Evolutionary conservation across 1,140 invertebrate species (phyloP), one percentile per base, ranked within the genome.

Genomic region (Eulimnadia texana): DNA sequence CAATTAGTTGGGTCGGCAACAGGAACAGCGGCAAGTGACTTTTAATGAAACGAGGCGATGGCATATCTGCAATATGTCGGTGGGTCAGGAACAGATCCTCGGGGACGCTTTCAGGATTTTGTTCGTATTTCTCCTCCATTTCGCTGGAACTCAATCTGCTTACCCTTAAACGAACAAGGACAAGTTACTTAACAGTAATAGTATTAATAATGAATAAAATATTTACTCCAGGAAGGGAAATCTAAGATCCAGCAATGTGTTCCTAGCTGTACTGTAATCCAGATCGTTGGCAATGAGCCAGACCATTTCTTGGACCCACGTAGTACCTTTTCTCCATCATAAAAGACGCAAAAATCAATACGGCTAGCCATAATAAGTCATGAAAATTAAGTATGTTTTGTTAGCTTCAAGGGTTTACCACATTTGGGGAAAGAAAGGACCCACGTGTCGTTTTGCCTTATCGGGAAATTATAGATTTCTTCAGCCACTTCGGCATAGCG

Each of bases 291-390:
- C 83, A 25, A 93, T 81, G 20, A 90, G 77, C 88, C 88, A 93
- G 2, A 87, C 78, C 81, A 92, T 88, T 75, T 93, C 89, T 71
- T 90, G 88, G 3, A 82, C 79, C 88, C 88, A 92, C 2, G 90
- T 90, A 49, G 88, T 91, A 25, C 89, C 90, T 86, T n/a, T n/a
- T n/a, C n/a, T n/a, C n/a, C n/a, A n/a, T 19, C 0, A 28, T 28
- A 57, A 9, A 42, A 42, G 33, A 9, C 6, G 33, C 6, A 42
- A 42, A 16, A 42, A 42, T 42, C 6, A 42, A 42, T 42, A 42
- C 6, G n/a, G n/a, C n/a, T n/a, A n/a, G n/a, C n/a, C n/a, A n/a
- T n/a, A n/a, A n/a, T n/a, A n/a, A n/a, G n/a, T n/a, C n/a, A n/a
- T n/a, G n/a, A n/a, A n/a, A n/a, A n/a, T n/a, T n/a, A n/a, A n/a